These are phyloP conservation scores for Frankliniella intonsa DNA, from an alignment of 2,888 invertebrate genomes.

Conservation along the genomic window DNA sequence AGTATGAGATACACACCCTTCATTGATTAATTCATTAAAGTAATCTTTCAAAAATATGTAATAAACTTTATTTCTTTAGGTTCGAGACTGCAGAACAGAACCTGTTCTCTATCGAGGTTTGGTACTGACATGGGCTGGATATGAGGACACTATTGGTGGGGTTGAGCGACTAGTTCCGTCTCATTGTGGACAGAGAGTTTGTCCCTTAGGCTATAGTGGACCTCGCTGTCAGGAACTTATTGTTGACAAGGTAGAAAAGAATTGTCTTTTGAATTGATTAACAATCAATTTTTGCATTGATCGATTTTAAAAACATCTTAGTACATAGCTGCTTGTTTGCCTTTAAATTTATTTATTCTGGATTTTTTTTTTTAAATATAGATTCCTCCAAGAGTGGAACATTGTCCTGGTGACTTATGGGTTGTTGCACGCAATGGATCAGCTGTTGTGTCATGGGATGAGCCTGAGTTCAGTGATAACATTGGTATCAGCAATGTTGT, in stretches of 20 bases:
- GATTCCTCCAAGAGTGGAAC: constrained; percentile 77
- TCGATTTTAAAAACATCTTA: constrained; percentile 5
- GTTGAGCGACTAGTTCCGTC: constrained; percentile 89
- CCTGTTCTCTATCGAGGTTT: constrained; percentile 83
- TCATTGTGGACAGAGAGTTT: constrained; percentile 83
- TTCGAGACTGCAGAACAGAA: constrained; percentile 85
- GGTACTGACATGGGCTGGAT: constrained; percentile 88
- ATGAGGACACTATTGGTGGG: constrained; percentile 81
- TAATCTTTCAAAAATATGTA: background rate
- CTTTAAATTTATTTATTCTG: background rate
- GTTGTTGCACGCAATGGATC: constrained; percentile 89
- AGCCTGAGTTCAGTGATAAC: constrained; percentile 85
- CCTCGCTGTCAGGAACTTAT: constrained; percentile 77
- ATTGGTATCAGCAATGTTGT: constrained; percentile 73
- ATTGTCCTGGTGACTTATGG: constrained; percentile 92
- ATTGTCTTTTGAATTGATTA: background rate
- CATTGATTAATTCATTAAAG: background rate
- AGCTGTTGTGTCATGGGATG: constrained; percentile 85
- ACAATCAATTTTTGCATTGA: constrained; percentile 19
- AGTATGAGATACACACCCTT: constrained; percentile 3
- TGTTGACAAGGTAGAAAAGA: constrained; percentile 63
- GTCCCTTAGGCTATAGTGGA: constrained; percentile 83
- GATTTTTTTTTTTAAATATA: constrained; percentile 38
- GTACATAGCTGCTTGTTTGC: background rate
- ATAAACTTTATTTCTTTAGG: constrained; percentile 38